Conservation (phyloP, 2,888 invertebrate genomes). For the Platerodrilus igneus region DNA sequence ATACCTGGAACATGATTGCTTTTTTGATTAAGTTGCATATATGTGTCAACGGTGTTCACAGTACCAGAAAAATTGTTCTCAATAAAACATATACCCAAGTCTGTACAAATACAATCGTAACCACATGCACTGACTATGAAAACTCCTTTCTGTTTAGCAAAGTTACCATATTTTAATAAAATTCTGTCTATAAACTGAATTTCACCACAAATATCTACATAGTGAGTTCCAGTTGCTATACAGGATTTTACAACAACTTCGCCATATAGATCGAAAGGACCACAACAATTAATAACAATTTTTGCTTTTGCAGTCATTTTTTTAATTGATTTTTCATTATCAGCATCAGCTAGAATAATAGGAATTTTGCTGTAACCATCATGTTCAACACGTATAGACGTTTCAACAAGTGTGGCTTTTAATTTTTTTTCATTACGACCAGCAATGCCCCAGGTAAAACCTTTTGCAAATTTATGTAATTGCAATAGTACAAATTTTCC, state of each 20-base stretch:
- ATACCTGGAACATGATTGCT: constrained; percentile 45
- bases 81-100: constrained; percentile 77
- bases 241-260: constrained; percentile 88
- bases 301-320: constrained; percentile 77
- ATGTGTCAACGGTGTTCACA: constrained; percentile 74
- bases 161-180: constrained; percentile 70
- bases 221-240: constrained; percentile 67
- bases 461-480: constrained; percentile 49
- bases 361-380: constrained; percentile 57
- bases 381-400: constrained; percentile 53
- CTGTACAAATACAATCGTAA: constrained; percentile 86
- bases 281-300: constrained; percentile 87
- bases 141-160: constrained; percentile 70
- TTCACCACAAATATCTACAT: constrained; percentile 92
- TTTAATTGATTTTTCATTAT: constrained; percentile 65
- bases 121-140: constrained; percentile 90
- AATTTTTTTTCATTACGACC: constrained; percentile 64
- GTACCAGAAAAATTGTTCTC: constrained; percentile 71
- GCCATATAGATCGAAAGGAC: constrained; percentile 86
- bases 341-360: constrained; percentile 73
- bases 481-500: constrained; percentile 76
- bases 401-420: constrained; percentile 36
- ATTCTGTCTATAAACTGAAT: constrained; percentile 55
- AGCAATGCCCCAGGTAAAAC: constrained; percentile 82
- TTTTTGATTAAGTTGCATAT: constrained; percentile 53